A percentile compares a stretch with the other conserved stretches of the same genome.
Evolutionary conservation across 2,888 invertebrate genomes (phyloP).

Genomic region (Drosophila meridiana): DNA sequence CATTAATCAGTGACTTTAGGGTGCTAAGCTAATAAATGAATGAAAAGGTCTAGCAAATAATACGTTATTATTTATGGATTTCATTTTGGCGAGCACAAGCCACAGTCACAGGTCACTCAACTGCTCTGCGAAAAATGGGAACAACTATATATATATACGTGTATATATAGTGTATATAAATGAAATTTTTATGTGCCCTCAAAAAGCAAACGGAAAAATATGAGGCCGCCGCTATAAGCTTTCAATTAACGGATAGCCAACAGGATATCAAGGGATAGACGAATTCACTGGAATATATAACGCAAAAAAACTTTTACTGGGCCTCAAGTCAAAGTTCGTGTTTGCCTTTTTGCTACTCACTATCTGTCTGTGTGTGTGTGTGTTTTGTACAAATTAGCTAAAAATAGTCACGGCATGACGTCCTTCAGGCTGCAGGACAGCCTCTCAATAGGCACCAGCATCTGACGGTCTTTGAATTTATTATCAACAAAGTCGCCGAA

Average conservation of each 20-base stretch:
- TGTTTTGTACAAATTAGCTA: constrained; percentile 55
- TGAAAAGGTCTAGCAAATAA: constrained; percentile 53
- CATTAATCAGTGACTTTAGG: constrained; percentile 54
- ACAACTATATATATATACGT: not conserved
- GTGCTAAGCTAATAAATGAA: constrained; percentile 35
- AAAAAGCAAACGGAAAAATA: constrained; percentile 28
- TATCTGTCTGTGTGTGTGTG: constrained; percentile 8
- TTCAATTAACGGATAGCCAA: constrained; percentile 53
- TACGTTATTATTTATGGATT: constrained; percentile 70
- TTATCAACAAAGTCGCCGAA: constrained; percentile 13
- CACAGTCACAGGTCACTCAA: constrained; percentile 62
- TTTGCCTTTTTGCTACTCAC: constrained; percentile 21
- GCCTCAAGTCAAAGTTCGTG: constrained; percentile 19
- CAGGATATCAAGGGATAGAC: constrained; percentile 35
- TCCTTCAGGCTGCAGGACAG: constrained; percentile 16
- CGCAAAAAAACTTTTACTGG: constrained; percentile 4
- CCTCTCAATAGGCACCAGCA: constrained; percentile 28
- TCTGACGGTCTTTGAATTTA: constrained; percentile 36
- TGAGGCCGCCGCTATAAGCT: constrained; percentile 15
- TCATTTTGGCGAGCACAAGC: constrained; percentile 49
- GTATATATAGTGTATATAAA: not conserved
- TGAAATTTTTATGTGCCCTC: constrained; percentile 49
- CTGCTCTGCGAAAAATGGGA: constrained; percentile 31
- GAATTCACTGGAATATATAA: constrained; percentile 31
- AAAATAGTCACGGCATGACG: constrained; percentile 68